phyloP scores from a whole-genome alignment of 2,797 vertebrate species.

The Iguana delicatissima region DNA sequence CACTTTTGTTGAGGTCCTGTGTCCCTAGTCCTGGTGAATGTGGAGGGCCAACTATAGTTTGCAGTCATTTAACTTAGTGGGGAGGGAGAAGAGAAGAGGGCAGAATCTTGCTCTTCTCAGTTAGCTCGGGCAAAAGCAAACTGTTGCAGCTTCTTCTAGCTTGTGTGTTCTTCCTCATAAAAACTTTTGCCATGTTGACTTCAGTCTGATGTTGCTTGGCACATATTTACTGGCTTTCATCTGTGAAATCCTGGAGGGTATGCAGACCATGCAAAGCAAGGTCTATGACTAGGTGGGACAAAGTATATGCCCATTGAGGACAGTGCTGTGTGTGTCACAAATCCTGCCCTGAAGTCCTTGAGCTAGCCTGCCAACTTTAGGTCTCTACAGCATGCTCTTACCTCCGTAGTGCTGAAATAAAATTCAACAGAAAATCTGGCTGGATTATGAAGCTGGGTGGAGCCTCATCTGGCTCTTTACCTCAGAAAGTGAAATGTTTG shows the following conservation, averaged over 20 bases:
- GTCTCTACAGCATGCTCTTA: neutral
- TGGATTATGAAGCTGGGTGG: neutral
- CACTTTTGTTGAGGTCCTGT: no score
- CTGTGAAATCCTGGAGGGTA: neutral
- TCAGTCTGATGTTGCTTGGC: neutral
- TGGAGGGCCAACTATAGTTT: no score
- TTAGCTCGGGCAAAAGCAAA: no score
- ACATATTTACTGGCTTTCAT: neutral
- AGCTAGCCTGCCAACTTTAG: neutral
- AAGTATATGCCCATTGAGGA: neutral
- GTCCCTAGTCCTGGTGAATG: no score
- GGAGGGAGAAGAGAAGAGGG: no score
- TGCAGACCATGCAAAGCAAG: neutral
- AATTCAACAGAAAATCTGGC: neutral
- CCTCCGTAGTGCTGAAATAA: neutral
- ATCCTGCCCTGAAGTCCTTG: neutral
- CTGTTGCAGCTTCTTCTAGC: no score
- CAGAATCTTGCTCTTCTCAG: no score
- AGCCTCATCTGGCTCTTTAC: neutral
- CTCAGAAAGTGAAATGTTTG: neutral
- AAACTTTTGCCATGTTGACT: no score
- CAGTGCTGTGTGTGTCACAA: neutral
- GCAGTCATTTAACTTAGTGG: no score
- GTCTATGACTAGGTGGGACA: neutral
- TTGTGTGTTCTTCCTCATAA: no score